Conservation (phyloP, 2,888 invertebrate species). For the Stenichneumon culpator region DNA sequence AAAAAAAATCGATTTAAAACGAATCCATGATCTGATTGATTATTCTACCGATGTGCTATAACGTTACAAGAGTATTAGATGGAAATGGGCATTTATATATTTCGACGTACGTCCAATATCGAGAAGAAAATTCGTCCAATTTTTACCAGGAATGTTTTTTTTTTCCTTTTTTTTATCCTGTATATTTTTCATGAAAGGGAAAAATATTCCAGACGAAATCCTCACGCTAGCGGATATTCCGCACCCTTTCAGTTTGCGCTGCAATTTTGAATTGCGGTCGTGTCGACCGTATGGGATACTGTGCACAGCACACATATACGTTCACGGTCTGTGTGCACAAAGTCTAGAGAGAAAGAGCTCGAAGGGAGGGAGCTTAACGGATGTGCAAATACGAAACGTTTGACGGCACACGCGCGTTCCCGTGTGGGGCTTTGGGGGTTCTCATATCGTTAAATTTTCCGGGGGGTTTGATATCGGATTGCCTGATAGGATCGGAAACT, state of each 20-base stretch:
- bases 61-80: no score
- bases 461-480: slow-evolving; percentile 19
- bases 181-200: neutral
- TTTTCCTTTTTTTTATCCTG: slow-evolving; percentile 15
- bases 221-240: slow-evolving; percentile 29
- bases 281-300: neutral
- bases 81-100: neutral
- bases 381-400: slow-evolving; percentile 66
- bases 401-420: slow-evolving; percentile 39
- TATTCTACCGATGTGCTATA: no score
- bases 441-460: slow-evolving; percentile 20
- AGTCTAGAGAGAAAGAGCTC: slow-evolving; percentile 39
- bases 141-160: neutral
- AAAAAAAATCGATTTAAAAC: neutral
- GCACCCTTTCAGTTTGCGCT: slow-evolving; percentile 33
- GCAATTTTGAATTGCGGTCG: slow-evolving; percentile 54
- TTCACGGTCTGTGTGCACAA: slow-evolving; percentile 53
- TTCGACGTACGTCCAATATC: neutral
- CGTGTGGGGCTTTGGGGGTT: slow-evolving; percentile 3
- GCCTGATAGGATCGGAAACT: slow-evolving; percentile 10
- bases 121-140: neutral
- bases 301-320: slow-evolving; percentile 41
- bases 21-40: no score
- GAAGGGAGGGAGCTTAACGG: slow-evolving; percentile 50
- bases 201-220: slow-evolving; percentile 25